Base-by-base conservation (phyloP, 2,113 vertebrate genomes). In the Todiramphus chloris region DNA sequence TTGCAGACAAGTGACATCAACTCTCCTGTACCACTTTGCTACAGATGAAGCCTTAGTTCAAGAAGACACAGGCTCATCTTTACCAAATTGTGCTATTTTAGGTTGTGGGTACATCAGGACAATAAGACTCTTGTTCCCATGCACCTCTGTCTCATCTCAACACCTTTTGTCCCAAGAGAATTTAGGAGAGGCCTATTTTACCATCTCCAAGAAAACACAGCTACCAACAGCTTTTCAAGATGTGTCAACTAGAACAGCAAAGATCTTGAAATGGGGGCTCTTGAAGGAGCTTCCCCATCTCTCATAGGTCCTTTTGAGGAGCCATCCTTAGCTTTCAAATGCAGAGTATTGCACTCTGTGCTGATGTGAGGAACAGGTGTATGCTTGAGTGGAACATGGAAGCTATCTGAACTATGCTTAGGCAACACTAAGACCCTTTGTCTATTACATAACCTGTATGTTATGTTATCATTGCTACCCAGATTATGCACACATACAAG, bases 171-270 rank as follows among this genome's bases (percentile, higher is more conserved):
- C 77, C 58, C 62, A 79, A 25, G 17, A 37, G 63, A 77, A 17
- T 19, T 44, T 48, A 20, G 44, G 21, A 62, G 27, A 66, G 24
- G 27, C 20, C 14, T 62, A 16, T 76, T 81, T 83, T 53, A 53
- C 16, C 2, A 10, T 10, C 59, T 12, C 31, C 0, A 0, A 58
- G 41, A 59, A 53, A 62, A 55, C 1, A 4, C 10, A 72, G 24
- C 17, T 37, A 33, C 17, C 77, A 48, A 37, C 11, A 56, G 8
- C 41, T 74, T 39, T 48, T 53, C 31, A 67, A 48, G 10, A 14
- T 81, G 41, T 75, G 12, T 41, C 33, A 87, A 79, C 9, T 15
- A 7, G 31, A 88, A 85, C 24, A 75, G 25, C 5, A 72, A 46
- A 68, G 24, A 13, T 83, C 25, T 18, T 92, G 69, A 33, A 70